Evolutionary conservation across 30 jellyfish, hydroid and myxozoan species (phyloP), one percentile per base, ranked within the genome.

Genomic region (Pseudorhiza aurosa): DNA sequence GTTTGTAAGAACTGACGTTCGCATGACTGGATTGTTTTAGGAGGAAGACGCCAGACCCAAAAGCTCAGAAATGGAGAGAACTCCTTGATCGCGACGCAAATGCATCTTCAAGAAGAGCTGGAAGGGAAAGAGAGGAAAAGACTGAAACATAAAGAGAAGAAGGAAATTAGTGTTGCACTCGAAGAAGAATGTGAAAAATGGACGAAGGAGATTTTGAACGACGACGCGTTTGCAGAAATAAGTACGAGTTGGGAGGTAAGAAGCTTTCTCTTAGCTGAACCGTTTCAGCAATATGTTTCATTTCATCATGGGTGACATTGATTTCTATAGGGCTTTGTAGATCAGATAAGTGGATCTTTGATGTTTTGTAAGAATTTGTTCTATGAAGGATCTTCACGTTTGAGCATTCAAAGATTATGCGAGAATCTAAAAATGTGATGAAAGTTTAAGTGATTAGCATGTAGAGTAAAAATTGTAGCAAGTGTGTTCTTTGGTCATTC

Each of bases 231-330:
- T 81, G 49, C 44, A 59, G 95, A 85, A n/a, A 57, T 92, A 5
- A 25, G 50, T 35, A 30, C 56, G 21, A 56, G 79, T 25, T 92
- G 98, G 98, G 96, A 92, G 96, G 98, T 92, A 36, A 6, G 77
- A n/a, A 24, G 9, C 29, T 24, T 5, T 24, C 29, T 29, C 26
- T 0, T 31, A 10, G 45, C 30, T 1, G 7, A 11, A 36, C 22
- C 10, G 17, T 18, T 3, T 7, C 21, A 3, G 43, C 35, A 36
- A 67, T 2, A 39, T 2, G 17, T 24, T 45, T n/a, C n/a, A n/a
- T n/a, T n/a, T n/a, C n/a, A n/a, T n/a, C n/a, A n/a, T n/a, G n/a
- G n/a, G n/a, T n/a, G n/a, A n/a, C n/a, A n/a, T n/a, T n/a, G n/a
- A n/a, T n/a, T n/a, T n/a, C n/a, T n/a, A n/a, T n/a, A n/a, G n/a